Evolutionary conservation across 2,888 invertebrate genomes (phyloP).

Genomic region (Eumacrocentrus americanus): DNA sequence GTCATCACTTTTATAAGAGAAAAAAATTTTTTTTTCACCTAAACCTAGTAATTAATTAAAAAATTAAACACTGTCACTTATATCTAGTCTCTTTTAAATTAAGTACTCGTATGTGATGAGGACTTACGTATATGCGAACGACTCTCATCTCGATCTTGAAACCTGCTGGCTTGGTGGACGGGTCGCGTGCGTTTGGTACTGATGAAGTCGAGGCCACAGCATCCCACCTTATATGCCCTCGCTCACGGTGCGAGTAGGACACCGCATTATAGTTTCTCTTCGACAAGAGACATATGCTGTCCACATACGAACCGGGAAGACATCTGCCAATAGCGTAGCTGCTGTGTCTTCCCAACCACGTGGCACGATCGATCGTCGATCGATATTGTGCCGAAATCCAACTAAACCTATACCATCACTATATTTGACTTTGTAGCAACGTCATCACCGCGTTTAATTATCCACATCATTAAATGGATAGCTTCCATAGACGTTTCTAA

Average conservation of each 20-base stretch:
- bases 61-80: not conserved
- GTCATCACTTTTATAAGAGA: not conserved
- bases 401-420: too few species aligned
- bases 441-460: too few species aligned
- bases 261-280: constrained; percentile 27
- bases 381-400: not conserved
- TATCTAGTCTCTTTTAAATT: too few species aligned
- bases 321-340: constrained; percentile 49
- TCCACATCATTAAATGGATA: too few species aligned
- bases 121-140: constrained; percentile 50
- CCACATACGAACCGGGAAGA: constrained; percentile 34
- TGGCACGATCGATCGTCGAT: not conserved
- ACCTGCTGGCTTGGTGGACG: constrained; percentile 50
- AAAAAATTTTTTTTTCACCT: not conserved
- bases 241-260: constrained; percentile 41
- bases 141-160: constrained; percentile 49
- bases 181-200: constrained; percentile 58
- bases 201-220: constrained; percentile 57
- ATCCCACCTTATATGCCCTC: constrained; percentile 62
- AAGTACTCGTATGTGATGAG: not conserved
- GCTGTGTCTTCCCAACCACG: constrained; percentile 19
- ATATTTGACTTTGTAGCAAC: too few species aligned
- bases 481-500: too few species aligned
- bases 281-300: constrained; percentile 8
- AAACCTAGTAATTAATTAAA: too few species aligned